Percentiles rank a stretch among this genome's conserved stretches.
These are phyloP conservation scores for Oncorhynchus keta DNA, from an alignment of 2,113 vertebrate species.

Conservation along the genomic window DNA sequence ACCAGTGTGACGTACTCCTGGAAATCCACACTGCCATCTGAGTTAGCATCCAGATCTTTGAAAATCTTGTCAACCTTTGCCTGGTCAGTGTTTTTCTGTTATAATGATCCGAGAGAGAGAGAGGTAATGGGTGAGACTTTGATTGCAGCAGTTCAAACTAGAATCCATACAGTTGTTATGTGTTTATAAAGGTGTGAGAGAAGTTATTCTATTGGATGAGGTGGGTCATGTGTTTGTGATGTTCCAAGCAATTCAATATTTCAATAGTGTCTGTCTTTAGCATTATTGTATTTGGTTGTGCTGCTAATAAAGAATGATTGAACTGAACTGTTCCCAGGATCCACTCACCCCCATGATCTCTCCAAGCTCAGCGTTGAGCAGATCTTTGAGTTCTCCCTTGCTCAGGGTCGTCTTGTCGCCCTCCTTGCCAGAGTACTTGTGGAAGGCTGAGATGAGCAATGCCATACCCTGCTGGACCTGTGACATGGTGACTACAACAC, in stretches of 20 bases:
- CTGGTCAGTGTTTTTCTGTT: conserved; percentile 27
- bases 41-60: conserved; percentile 42
- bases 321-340: not conserved
- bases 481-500: not conserved
- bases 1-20: conserved; percentile 54
- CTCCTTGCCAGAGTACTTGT: conserved; percentile 79
- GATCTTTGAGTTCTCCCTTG: conserved; percentile 78
- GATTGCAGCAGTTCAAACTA: no score
- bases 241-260: not conserved
- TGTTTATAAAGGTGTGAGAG: no score
- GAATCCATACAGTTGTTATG: no score
- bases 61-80: conserved; percentile 39
- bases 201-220: no score
- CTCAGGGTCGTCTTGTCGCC: conserved; percentile 77
- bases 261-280: not conserved
- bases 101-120: not conserved
- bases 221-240: not conserved
- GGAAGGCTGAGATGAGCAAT: conserved; percentile 71
- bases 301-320: no score
- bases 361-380: conserved; percentile 72
- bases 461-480: conserved; percentile 67
- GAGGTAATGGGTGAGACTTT: no score
- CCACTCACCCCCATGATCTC: conserved; percentile 71
- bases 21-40: conserved; percentile 52
- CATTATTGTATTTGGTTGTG: not conserved